Evolutionary conservation across 2,888 invertebrate species (phyloP), one percentile per base, ranked within the genome.

Genomic region (Tholera decimalis): DNA sequence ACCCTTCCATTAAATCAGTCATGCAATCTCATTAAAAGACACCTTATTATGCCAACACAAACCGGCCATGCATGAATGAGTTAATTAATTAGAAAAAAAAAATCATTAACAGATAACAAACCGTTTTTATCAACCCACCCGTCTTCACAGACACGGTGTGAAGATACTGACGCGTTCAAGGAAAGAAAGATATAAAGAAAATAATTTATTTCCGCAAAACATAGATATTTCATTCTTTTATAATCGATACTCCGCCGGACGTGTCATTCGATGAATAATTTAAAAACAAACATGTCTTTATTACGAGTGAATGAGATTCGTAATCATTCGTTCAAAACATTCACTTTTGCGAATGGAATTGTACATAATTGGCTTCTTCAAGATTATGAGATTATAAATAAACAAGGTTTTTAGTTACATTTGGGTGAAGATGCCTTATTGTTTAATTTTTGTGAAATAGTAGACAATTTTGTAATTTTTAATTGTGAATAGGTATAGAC

Each of bases 261-360:
- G 35, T 30, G 49, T 47, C 76, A 35, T 61, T 22, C 20, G 18
- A 37, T 59, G 59, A 51, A 73, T 73, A 77, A 72, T 55, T 76
- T 75, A 61, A 39, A 30, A 49, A 2, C 13, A 49, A 54, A 59
- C 60, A 51, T 22, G 28, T 58, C 58, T 74, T 65, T 28, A 70
- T 65, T 64, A 62, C 5, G 13, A 49, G 37, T 33, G 51, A 59
- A 51, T 59, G 39, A 53, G 11, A 33, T 28, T 33, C 26, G 30
- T 15, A 37, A 22, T 39, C 28, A 18, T 54, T 43, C 30, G n/a
- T 67, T 70, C 58, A n/a, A 53, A 22, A 18, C 15, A 22, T 37
- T 55, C 13, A 22, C 13, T 20, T 51, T 15, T 39, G 26, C 1
- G 18, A 39, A 22, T 33, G 37, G 3, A 46, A 26, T 41, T 20